Conservation (phyloP, 2,797 vertebrate species). For the Tenualosa thibaudeaui region DNA sequence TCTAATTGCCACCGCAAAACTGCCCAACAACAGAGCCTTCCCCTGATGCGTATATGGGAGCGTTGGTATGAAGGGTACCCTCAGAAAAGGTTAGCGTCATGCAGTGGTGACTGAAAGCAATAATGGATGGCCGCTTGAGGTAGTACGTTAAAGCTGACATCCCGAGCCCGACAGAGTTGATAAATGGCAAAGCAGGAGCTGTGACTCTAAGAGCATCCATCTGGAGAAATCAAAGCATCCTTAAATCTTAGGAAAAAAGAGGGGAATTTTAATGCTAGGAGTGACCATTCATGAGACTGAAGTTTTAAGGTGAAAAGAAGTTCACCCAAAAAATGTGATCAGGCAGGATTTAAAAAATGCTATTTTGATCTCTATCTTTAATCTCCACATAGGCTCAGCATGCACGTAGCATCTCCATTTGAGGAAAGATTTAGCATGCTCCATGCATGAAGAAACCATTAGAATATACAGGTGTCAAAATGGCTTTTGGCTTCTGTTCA, state of each 20-base stretch:
- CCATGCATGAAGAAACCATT: neutral
- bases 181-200: neutral
- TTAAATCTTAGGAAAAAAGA: constrained; percentile 5
- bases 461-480: neutral
- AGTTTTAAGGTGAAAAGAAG: constrained; percentile 1
- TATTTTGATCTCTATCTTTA: neutral
- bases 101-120: neutral
- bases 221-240: neutral
- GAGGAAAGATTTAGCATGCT: neutral
- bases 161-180: neutral
- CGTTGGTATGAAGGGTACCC: constrained; percentile 3
- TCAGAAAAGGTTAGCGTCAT: neutral
- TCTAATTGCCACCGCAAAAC: neutral
- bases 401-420: neutral
- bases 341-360: neutral
- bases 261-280: neutral
- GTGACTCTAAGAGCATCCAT: neutral
- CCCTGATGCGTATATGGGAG: neutral
- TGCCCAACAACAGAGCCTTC: constrained; percentile 11
- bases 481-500: neutral
- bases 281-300: neutral
- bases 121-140: constrained; percentile 1
- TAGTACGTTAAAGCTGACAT: neutral
- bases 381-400: neutral
- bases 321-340: neutral